Conservation (phyloP, 2,113 vertebrate species). For the Ictidomys tridecemlineatus region DNA sequence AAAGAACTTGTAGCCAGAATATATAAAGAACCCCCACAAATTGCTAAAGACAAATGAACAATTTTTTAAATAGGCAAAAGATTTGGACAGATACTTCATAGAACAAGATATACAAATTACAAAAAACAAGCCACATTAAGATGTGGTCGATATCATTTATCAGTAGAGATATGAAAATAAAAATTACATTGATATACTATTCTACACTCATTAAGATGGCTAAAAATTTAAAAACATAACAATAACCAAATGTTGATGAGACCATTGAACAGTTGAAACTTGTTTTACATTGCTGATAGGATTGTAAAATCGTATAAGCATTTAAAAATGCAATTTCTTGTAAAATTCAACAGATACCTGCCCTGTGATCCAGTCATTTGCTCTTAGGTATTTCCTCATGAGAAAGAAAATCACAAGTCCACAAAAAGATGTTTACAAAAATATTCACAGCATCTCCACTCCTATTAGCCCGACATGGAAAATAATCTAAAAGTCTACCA, state of each 20-base stretch:
- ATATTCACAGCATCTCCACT: neutral
- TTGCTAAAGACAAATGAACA: neutral
- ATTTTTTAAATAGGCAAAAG: neutral
- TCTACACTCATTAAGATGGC: neutral
- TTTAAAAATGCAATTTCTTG: neutral
- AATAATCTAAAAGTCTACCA: neutral
- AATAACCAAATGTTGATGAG: neutral
- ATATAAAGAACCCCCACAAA: neutral
- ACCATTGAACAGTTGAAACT: neutral
- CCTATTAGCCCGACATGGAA: neutral
- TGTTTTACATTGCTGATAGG: neutral
- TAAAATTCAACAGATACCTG: neutral
- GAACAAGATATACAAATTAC: neutral
- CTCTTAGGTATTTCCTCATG: neutral
- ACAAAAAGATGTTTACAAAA: neutral
- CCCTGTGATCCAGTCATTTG: neutral
- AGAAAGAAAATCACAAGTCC: neutral
- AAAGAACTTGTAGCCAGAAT: neutral
- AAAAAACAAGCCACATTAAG: neutral
- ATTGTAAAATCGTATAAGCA: neutral
- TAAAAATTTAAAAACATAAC: neutral
- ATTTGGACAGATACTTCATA: neutral
- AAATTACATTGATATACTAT: neutral
- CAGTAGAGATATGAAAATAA: neutral
- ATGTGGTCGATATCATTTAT: neutral